These are phyloP conservation scores for Nymphicus hollandicus DNA, from an alignment of 2,113 vertebrate genomes.

Conservation along the genomic window DNA sequence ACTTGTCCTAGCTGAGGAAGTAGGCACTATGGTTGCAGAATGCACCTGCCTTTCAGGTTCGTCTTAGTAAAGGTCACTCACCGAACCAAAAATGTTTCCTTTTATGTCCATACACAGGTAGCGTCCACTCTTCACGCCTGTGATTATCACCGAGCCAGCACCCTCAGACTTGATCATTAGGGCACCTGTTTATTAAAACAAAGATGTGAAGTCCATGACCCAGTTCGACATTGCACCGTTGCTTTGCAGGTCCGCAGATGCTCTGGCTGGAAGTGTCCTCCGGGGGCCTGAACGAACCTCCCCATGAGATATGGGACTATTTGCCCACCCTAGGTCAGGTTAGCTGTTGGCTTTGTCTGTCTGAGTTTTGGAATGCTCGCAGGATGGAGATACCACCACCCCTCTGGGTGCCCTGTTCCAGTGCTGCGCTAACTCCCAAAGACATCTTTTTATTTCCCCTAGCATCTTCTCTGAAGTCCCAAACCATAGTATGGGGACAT, in stretches of 20 bases:
- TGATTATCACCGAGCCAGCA: conserved; percentile 78
- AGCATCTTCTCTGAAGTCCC: background rate
- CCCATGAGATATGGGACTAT: background rate
- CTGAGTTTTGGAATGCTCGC: background rate
- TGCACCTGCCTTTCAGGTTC: background rate
- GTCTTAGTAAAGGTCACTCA: conserved; percentile 72
- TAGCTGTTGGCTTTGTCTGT: background rate
- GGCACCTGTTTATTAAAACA: conserved; percentile 74
- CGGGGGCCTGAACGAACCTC: background rate
- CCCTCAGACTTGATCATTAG: conserved; percentile 72
- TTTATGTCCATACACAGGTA: conserved; percentile 82
- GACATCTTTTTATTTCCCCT: background rate
- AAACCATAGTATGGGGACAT: background rate
- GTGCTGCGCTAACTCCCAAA: background rate
- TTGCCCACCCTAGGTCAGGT: background rate
- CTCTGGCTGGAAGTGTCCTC: background rate
- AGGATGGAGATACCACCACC: background rate
- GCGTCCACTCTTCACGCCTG: conserved; percentile 76
- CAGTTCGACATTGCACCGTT: accelerated
- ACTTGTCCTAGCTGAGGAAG: background rate
- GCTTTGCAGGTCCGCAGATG: background rate
- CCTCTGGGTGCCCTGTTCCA: background rate
- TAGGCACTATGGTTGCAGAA: background rate
- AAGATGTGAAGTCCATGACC: background rate
- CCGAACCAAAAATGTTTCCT: conserved; percentile 79